Evolutionary conservation across 2,113 vertebrate genomes (phyloP), one percentile per base, ranked within the genome.

Genomic region (Microtus ochrogaster): DNA sequence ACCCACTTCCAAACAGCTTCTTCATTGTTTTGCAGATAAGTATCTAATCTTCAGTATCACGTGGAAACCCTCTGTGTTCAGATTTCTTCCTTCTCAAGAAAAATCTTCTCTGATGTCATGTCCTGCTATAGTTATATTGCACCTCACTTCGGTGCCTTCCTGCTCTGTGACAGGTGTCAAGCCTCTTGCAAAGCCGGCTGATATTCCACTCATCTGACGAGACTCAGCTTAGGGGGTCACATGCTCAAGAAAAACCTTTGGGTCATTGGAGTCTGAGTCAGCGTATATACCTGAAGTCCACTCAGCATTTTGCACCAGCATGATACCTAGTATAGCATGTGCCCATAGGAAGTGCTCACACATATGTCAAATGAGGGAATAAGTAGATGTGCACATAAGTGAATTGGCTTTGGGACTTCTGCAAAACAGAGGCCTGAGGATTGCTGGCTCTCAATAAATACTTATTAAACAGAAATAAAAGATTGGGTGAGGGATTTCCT

Each of bases 291-390:
- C 61, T 74, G 89, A 26, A n/a, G 49, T 16, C 44, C 3, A 81
- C 12, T 39, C 4, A 85, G 61, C 79, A 30, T 86, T 3, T 91
- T 16, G 44, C 76, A 70, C 84, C 19, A 14, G 79, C 6, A 28
- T 8, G 74, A 74, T 5, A 87, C 5, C 36, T 84, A 84, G 21
- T 17, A 83, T 11, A 81, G 36, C 77, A 33, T 28, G 30, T 89
- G 39, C 17, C 36, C 70, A 82, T 47, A 58, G 14, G 63, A 92
- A 83, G 16, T 77, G 3, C 41, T 93, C 66, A 97, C 88, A 95
- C 63, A 49, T 66, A 63, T 82, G 3, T 73, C 72, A 3, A 97
- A 47, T 44, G 28, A 76, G 6, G 85, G 44, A 82, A 63, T 82
- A 52, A 33, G 41, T 68, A 44, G n/a, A 55, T 77, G 12, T 74